Evolutionary conservation across 2,113 vertebrate species (phyloP).

Genomic region (Donacobius atricapilla): DNA sequence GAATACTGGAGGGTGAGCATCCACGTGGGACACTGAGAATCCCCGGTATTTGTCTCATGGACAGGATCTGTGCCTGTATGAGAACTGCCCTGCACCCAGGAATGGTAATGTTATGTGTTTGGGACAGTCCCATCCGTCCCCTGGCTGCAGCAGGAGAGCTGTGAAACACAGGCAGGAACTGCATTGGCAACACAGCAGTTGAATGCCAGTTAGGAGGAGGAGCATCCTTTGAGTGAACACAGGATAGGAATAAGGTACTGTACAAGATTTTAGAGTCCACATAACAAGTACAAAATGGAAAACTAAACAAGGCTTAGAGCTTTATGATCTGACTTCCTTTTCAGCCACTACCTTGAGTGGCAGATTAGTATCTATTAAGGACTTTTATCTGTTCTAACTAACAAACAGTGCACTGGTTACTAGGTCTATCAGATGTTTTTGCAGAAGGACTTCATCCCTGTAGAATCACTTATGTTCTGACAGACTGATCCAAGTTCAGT

Average conservation of each 20-base stretch:
- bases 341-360: background rate
- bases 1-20: background rate
- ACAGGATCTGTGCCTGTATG: background rate
- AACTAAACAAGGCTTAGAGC: background rate
- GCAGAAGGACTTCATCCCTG: background rate
- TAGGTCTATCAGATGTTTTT: background rate
- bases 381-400: background rate
- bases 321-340: conserved; percentile 13
- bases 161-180: background rate
- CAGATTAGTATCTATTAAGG: conserved; percentile 5
- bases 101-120: background rate
- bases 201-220: background rate
- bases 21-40: background rate
- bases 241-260: background rate
- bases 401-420: background rate
- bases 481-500: background rate
- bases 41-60: background rate
- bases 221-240: background rate
- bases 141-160: background rate
- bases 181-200: background rate
- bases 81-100: background rate
- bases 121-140: background rate
- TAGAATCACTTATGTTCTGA: background rate
- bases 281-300: background rate
- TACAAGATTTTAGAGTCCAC: conserved; percentile 36